phyloP scores from a whole-genome alignment of 2,888 invertebrate species.

The Mamestra brassicae region DNA sequence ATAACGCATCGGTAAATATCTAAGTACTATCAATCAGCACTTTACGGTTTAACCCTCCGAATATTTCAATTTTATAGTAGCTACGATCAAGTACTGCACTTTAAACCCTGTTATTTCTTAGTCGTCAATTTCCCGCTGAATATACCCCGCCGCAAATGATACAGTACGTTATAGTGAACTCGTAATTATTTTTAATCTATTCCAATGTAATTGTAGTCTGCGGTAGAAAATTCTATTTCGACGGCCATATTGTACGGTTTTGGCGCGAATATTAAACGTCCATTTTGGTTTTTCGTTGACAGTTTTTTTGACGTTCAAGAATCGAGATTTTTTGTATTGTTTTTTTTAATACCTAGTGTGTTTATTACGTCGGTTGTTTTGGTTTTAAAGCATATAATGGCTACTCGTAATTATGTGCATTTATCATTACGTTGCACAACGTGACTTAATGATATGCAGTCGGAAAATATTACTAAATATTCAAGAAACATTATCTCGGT shows the following conservation, averaged over 20 bases:
- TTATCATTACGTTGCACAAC: conserved; percentile 45
- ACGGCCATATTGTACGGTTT: conserved; percentile 56
- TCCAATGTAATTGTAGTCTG: conserved; percentile 58
- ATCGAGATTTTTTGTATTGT: conserved; percentile 3
- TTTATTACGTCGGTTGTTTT: conserved; percentile 6
- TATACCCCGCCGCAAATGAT: conserved; percentile 54
- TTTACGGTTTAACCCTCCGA: conserved; percentile 53
- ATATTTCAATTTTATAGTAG: conserved; percentile 59
- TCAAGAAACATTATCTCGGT: conserved; percentile 45
- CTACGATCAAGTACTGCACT: conserved; percentile 58
- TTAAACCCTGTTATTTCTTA: conserved; percentile 62
- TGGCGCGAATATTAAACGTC: conserved; percentile 47
- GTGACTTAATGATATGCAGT: conserved; percentile 54
- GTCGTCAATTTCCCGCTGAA: conserved; percentile 57
- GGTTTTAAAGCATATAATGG: conserved; percentile 50
- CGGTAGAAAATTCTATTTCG: conserved; percentile 56
- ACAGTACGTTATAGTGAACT: conserved; percentile 51
- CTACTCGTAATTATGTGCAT: conserved; percentile 45
- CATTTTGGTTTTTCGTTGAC: conserved; percentile 30
- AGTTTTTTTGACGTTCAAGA: conserved; percentile 10
- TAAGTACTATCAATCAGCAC: conserved; percentile 25
- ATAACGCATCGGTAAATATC: conserved; percentile 27
- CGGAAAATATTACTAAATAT: conserved; percentile 50
- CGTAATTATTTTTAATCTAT: conserved; percentile 66
- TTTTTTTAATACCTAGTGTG: conserved; percentile 26